Percentiles rank a stretch among this genome's conserved stretches.
Conservation (phyloP, 2,797 vertebrate genomes). For the Falco peregrinus region DNA sequence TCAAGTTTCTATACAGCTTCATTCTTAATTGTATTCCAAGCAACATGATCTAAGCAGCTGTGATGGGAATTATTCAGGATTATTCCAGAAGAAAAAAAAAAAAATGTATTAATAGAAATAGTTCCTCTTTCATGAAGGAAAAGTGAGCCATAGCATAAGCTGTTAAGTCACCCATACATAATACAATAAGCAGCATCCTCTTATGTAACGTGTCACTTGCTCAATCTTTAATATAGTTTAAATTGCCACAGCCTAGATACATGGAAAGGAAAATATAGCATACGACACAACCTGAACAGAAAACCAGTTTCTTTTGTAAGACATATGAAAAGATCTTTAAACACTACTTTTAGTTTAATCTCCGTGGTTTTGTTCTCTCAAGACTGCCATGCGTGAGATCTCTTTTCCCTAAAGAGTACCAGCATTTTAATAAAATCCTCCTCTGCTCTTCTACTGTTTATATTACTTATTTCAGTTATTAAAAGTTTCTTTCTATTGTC, state of each 20-base stretch:
- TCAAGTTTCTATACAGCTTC: neutral
- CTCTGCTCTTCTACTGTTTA: neutral
- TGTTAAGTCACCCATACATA: neutral
- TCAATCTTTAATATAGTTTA: neutral
- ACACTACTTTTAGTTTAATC: neutral
- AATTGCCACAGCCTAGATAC: neutral
- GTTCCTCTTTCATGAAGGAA: neutral
- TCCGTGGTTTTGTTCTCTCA: neutral
- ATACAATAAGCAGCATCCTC: neutral
- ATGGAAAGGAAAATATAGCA: neutral
- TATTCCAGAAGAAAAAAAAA: neutral
- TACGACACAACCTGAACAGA: neutral
- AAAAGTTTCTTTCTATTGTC: neutral
- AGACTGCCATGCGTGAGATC: neutral
- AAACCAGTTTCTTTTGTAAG: neutral
- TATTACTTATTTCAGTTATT: neutral
- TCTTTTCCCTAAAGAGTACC: neutral
- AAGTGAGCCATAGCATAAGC: neutral
- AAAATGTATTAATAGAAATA: neutral
- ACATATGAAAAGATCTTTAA: neutral
- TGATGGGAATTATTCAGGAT: neutral
- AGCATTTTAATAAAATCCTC: neutral
- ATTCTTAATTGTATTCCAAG: neutral
- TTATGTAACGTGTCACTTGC: neutral
- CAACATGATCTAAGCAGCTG: neutral